A percentile compares a stretch with the other conserved stretches of the same genome.
Evolutionary conservation across 2,797 vertebrate genomes (phyloP).

Genomic region (Anolis apletophallus): DNA sequence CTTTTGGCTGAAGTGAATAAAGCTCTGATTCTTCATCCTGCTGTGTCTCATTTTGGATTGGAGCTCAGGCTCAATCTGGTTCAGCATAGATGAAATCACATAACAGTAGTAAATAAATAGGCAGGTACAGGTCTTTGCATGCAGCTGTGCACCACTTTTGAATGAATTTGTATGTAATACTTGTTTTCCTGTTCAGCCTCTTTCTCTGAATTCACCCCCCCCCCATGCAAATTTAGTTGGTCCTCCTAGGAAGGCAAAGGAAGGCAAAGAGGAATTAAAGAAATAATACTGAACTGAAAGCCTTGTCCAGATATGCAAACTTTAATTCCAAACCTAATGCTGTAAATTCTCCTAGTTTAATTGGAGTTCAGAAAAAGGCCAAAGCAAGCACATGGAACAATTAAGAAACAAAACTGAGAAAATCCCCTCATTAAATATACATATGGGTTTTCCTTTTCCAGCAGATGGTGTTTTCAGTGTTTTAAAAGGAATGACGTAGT

Average conservation of each 20-base stretch:
- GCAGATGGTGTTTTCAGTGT: background rate
- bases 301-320: background rate
- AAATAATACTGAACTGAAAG: background rate
- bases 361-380: background rate
- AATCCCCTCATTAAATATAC: background rate
- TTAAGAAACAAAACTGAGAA: background rate
- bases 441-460: background rate
- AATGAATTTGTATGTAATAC: too few relatives aligned
- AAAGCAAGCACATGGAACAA: background rate
- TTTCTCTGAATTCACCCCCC: too few relatives aligned
- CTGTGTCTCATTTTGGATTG: too few relatives aligned
- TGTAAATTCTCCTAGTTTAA: background rate
- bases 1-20: too few relatives aligned
- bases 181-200: too few relatives aligned
- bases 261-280: background rate
- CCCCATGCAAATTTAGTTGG: too few relatives aligned
- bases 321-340: background rate
- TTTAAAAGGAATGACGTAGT: background rate
- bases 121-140: too few relatives aligned
- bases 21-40: too few relatives aligned
- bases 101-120: too few relatives aligned
- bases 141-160: too few relatives aligned
- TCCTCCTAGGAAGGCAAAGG: background rate
- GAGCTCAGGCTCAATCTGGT: too few relatives aligned
- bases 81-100: too few relatives aligned